Base-by-base conservation (phyloP, 2,888 invertebrate genomes). In the Actias luna region DNA sequence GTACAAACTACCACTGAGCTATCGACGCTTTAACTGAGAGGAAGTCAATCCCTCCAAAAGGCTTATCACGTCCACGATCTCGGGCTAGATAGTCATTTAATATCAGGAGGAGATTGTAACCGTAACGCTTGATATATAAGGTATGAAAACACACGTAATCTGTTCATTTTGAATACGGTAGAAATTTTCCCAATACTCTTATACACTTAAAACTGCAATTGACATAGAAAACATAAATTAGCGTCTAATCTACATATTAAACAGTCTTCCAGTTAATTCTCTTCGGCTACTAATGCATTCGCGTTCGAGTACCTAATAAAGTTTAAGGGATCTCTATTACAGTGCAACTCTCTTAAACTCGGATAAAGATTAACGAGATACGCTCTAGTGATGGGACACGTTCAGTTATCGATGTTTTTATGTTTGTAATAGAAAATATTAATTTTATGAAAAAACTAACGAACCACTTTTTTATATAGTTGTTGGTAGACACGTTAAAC, bases 261-360 rank as follows among this genome's bases (percentile, higher is more conserved):
- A 16, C 16, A 46, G 46, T 46, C 22, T 22, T 22, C 46, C 22
- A n/a, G n/a, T n/a, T n/a, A 33, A 5, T 46, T 18, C 22, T 46
- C 46, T 46, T 46, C 22, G 46, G 22, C 22, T 46, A 22, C 46
- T 22, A 46, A 46, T 46, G 46, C 22, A 46, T 22, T 46, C 22
- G 46, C 22, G 12, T 46, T 46, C 18, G 22, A 22, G n/a, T n/a
- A n/a, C n/a, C n/a, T 46, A 22, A 46, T 46, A 22, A 46, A 46
- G 22, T 46, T 22, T 46, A 16, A 46, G 12, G 46, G 36, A 46
- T 46, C 12, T 46, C 18, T 10, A 12, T 46, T 46, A 46, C 46
- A 52, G 66, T 71, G 73, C 76, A 71, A 76, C 74, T 76, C 70
- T 73, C 75, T 71, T 67, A 68, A 73, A 69, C 68, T 69, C 59